phyloP scores from a whole-genome alignment of 2,797 vertebrate genomes.

The Natrix natrix region DNA sequence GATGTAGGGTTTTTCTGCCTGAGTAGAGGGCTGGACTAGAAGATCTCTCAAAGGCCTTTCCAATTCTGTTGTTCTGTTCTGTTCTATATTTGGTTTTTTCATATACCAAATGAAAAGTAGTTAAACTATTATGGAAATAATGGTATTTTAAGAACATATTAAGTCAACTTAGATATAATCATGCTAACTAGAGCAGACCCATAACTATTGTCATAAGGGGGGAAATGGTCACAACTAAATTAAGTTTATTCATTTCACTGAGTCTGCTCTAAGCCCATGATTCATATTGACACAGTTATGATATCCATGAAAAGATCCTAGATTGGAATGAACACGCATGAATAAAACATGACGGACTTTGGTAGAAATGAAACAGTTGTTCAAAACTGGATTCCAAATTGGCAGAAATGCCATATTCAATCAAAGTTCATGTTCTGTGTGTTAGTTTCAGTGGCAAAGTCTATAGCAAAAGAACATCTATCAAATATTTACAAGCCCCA shows the following conservation, averaged over 20 bases:
- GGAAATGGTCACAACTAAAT: background rate
- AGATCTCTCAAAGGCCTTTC: background rate
- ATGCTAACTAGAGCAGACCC: background rate
- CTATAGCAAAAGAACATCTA: background rate
- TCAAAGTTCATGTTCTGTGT: background rate
- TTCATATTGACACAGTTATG: background rate
- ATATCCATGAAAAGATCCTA: background rate
- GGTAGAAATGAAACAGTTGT: background rate
- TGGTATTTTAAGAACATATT: background rate
- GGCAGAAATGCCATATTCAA: background rate
- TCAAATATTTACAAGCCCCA: constrained; percentile 30
- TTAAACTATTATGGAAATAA: background rate
- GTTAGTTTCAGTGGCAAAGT: background rate
- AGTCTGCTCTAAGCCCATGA: background rate
- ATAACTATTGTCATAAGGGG: background rate
- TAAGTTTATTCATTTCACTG: background rate
- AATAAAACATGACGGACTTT: background rate
- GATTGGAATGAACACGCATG: background rate
- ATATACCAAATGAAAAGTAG: background rate
- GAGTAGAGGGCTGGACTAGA: background rate
- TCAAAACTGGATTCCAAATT: constrained; percentile 1
- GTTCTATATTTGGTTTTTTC: background rate
- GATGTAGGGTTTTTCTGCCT: background rate
- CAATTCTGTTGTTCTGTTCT: background rate
- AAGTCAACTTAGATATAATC: background rate